These are phyloP conservation scores for Rhegmatorhina hoffmannsi DNA, from an alignment of 2,113 vertebrate genomes.

Conservation along the genomic window DNA sequence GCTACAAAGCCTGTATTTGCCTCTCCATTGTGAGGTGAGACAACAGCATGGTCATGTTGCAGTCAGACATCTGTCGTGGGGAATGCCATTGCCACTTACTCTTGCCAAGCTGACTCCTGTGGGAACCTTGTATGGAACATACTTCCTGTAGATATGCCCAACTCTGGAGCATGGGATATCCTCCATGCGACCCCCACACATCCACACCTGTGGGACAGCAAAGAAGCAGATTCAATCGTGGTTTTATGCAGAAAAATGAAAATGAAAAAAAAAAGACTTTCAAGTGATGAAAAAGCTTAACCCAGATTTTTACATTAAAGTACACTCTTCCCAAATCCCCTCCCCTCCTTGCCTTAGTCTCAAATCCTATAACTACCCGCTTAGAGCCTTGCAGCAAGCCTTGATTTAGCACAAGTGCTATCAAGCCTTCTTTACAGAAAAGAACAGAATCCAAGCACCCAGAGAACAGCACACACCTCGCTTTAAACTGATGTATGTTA, in stretches of 20 bases:
- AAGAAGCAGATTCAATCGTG: neutral
- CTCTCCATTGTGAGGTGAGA: neutral
- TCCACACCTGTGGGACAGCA: slow-evolving; percentile 77
- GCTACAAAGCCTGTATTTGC: neutral
- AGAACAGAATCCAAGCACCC: neutral
- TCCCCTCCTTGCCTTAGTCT: neutral
- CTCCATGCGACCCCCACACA: slow-evolving; percentile 86
- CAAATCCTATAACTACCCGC: neutral
- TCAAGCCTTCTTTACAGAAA: slow-evolving; percentile 17
- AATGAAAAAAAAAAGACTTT: neutral
- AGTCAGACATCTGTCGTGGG: neutral
- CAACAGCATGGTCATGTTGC: accelerated
- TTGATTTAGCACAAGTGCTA: slow-evolving; percentile 20
- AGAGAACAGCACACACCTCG: neutral
- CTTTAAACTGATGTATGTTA: neutral
- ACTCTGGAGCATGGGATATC: slow-evolving; percentile 92
- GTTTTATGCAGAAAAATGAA: neutral
- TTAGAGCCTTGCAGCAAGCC: neutral
- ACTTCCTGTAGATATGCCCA: slow-evolving; percentile 98
- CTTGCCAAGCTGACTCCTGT: slow-evolving; percentile 92
- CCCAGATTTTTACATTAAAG: neutral
- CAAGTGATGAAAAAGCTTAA: neutral
- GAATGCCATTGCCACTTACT: slow-evolving; percentile 74
- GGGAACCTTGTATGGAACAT: slow-evolving; percentile 96
- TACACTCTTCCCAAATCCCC: neutral